Conservation (phyloP, 2,888 invertebrate genomes). For the Brenthis hecate region DNA sequence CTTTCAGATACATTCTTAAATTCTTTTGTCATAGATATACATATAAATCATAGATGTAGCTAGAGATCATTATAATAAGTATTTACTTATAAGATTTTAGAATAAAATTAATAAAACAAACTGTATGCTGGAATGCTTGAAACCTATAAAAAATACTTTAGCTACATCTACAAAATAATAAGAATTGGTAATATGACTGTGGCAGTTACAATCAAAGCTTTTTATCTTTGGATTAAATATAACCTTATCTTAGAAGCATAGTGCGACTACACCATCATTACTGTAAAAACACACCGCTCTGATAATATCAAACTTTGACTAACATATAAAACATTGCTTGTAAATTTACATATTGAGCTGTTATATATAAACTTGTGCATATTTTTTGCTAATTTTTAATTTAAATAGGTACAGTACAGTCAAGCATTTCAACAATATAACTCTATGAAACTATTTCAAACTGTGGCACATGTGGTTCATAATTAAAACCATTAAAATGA, state of each 20-base stretch:
- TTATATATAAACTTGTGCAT: too few relatives aligned
- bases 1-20: slow-evolving; percentile 7
- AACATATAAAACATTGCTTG: too few relatives aligned
- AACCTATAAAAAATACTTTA: background rate
- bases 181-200: too few relatives aligned
- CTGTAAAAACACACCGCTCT: too few relatives aligned
- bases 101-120: background rate
- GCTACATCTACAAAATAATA: background rate
- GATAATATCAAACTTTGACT: too few relatives aligned
- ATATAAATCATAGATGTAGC: background rate
- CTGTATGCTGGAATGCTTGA: background rate
- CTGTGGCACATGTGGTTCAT: slow-evolving; percentile 71
- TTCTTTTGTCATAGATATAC: background rate
- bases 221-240: slow-evolving; percentile 24
- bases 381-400: too few relatives aligned
- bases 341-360: too few relatives aligned
- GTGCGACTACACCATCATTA: background rate
- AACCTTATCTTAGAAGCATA: slow-evolving; percentile 5
- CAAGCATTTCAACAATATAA: slow-evolving; percentile 3
- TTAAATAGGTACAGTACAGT: background rate
- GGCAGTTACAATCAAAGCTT: slow-evolving; percentile 15
- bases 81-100: background rate
- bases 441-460: slow-evolving; percentile 70
- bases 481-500: slow-evolving; percentile 72
- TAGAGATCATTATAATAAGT: background rate